A percentile compares a stretch with the other conserved stretches of the same genome.
phyloP scores from a whole-genome alignment of 2,113 vertebrate genomes.

The Isurus oxyrinchus region DNA sequence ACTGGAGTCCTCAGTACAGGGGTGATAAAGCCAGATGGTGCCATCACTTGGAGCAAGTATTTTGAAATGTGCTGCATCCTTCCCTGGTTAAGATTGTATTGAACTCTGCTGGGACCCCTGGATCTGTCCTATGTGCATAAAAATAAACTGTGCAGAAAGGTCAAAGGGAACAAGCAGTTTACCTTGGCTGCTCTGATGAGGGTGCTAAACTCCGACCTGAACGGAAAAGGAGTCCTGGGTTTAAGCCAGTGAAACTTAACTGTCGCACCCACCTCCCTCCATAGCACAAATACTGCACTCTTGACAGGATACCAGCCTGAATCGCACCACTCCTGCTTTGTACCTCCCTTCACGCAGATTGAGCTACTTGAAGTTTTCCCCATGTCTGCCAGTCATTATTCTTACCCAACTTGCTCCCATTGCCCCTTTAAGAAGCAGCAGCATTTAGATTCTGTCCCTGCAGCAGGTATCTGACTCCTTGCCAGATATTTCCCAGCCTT shows the following conservation, averaged over 20 bases:
- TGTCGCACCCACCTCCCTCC: not conserved
- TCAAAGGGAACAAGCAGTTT: not conserved
- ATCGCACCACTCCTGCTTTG: not conserved
- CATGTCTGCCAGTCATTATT: not conserved
- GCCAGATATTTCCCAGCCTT: not conserved
- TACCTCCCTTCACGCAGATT: not conserved
- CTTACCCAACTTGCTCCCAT: not conserved
- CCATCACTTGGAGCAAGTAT: not conserved
- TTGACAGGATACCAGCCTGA: not conserved
- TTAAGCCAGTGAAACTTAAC: not conserved
- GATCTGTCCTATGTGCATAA: not conserved
- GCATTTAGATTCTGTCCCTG: not conserved
- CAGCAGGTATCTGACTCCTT: not conserved
- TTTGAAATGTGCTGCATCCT: not conserved
- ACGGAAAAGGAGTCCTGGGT: no score
- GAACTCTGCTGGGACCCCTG: not conserved
- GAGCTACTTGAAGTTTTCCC: not conserved
- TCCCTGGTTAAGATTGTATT: not conserved
- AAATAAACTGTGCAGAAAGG: not conserved
- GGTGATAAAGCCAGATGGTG: not conserved
- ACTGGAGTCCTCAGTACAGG: not conserved
- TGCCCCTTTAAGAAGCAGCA: not conserved
- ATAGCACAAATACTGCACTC: not conserved
- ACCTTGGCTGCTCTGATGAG: not conserved
- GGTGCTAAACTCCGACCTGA: not conserved